Evolutionary conservation across 1,140 invertebrate genomes (phyloP).

Genomic region (Yoshiicerus persimilis): DNA sequence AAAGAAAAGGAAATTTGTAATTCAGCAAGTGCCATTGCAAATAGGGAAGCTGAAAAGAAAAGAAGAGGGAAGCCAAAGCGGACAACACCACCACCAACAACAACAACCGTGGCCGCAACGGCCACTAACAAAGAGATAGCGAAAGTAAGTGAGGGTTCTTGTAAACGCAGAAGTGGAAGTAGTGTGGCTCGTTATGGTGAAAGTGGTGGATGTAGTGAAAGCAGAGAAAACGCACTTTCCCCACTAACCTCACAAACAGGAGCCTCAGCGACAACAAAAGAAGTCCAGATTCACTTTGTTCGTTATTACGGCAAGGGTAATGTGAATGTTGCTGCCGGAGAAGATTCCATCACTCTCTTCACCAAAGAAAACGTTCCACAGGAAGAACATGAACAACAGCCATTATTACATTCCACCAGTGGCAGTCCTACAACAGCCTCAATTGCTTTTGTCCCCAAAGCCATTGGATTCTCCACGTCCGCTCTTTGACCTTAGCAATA

Average conservation of each 20-base stretch:
- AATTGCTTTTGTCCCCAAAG: neutral
- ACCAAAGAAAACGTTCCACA: neutral
- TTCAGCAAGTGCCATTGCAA: neutral
- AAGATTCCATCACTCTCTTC: neutral
- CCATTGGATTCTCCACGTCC: neutral
- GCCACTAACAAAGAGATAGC: neutral
- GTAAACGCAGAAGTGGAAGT: neutral
- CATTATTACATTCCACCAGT: slow-evolving; percentile 10
- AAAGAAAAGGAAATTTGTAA: neutral
- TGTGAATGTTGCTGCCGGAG: neutral
- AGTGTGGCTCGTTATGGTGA: neutral
- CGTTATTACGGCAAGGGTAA: neutral
- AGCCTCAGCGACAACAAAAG: neutral
- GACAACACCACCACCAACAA: neutral
- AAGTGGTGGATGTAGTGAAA: neutral
- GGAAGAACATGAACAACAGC: slow-evolving; percentile 1
- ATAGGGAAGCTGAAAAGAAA: neutral
- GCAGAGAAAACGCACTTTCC: neutral
- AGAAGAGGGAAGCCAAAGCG: neutral
- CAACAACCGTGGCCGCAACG: neutral
- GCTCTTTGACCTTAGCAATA: neutral
- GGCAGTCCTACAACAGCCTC: neutral
- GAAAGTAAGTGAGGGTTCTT: neutral
- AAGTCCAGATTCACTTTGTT: neutral
- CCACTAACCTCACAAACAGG: neutral